Evolutionary conservation across 2,113 vertebrate genomes (phyloP), one percentile per base, ranked within the genome.

Genomic region (Struthidea cinerea): DNA sequence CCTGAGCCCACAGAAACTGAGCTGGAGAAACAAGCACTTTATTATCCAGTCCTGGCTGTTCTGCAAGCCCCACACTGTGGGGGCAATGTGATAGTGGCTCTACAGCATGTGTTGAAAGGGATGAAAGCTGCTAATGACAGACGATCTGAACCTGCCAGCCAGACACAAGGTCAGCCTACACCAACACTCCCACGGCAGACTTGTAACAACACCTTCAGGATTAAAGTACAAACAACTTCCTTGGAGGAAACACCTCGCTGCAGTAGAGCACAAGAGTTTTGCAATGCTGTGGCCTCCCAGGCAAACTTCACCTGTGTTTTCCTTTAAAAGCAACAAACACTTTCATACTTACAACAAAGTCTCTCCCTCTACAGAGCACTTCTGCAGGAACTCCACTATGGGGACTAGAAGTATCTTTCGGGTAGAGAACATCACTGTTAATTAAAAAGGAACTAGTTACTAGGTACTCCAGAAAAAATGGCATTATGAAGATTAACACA

Each of bases 371-470:
- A 91, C 99, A 99, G 73, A 99, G 98, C 59, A 99, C 98, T 92
- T 99, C 99, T 3, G 99, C 99, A 10, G 99, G 98, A 73, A 99
- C 99, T 1, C 99, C 99, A 7, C 99, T 99, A 90, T 99, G 99
- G 10, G 99, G 99, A 64, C 99, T 99, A 91, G 98, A 99, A 26
- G 98, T 99, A 94, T 99, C 99, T 96, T 99, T 99, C 2, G 99
- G 99, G 97, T 99, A 99, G 67, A 99, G 95, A 64, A 99, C 99
- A 77, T 99, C 99, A 60, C 99, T 99, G 98, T 81, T 93, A 91
- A 95, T 20, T 56, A 79, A 96, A 97, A 90, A 46, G 19, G 11
- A 42, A 70, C 95, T 91, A 95, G 61, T 73, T 87, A 76, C 24
- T 50, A 67, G 47, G 67, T 61, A 64, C 55, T 74, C 55, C 68